phyloP scores from a whole-genome alignment of 2,888 invertebrate species.

The Pegoplata infirma region DNA sequence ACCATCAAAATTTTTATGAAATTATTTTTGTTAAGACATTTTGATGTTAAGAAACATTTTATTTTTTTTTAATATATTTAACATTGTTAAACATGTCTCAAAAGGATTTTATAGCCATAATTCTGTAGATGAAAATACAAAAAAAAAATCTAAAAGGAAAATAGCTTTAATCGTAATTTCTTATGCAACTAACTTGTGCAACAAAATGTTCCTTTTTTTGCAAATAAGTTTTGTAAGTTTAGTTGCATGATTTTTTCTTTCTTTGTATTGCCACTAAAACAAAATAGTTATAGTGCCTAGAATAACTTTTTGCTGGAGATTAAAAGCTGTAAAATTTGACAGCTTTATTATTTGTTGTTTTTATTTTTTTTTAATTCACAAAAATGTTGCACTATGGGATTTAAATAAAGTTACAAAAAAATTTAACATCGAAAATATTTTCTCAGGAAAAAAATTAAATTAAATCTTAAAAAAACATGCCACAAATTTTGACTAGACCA shows the following conservation, averaged over 20 bases:
- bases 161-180: background rate
- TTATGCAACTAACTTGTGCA: background rate
- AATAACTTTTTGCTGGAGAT: constrained; percentile 2
- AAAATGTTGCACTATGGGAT: too few species aligned
- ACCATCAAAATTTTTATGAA: background rate
- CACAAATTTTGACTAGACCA: too few species aligned
- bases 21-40: constrained; percentile 27
- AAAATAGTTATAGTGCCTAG: background rate
- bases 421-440: too few species aligned
- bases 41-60: constrained; percentile 1
- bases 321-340: constrained; percentile 16
- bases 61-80: background rate
- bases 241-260: background rate
- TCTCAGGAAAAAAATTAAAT: too few species aligned
- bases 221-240: background rate
- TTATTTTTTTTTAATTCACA: too few species aligned
- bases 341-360: constrained; percentile 8
- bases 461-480: too few species aligned
- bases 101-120: constrained; percentile 19
- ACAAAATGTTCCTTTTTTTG: background rate
- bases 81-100: constrained; percentile 34
- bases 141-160: background rate
- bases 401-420: too few species aligned
- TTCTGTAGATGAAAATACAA: background rate
- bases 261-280: background rate